Evolutionary conservation across 2,797 vertebrate genomes (phyloP), one percentile per base, ranked within the genome.

Genomic region (Hylomyscus alleni): DNA sequence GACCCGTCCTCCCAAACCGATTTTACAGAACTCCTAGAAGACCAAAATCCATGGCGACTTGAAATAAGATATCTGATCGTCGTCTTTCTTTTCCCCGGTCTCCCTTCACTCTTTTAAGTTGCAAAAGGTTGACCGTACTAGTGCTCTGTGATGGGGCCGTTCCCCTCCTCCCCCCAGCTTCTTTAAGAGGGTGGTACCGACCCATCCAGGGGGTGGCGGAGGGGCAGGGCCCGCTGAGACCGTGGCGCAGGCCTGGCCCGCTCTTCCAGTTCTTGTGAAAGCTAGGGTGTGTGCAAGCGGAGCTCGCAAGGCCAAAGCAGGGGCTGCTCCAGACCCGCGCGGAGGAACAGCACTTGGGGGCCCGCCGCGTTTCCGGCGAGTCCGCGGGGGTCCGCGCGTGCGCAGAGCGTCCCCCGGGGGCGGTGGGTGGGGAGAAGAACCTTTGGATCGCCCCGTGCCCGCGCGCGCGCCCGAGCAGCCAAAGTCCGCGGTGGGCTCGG

Each of bases 141-240:
- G 50, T 11, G 50, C 84, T 87, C 17, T 5, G 34, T 9, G 67
- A 54, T 7, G 50, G 50, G 14, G 67, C 65, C 54, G 17, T 22
- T 8, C n/a, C 56, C 50, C 52, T 58, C 58, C 65, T 37, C 44
- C 89, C 58, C 58, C 0, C 11, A 85, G 90, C 88, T 94, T 95
- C 96, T 97, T 97, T 96, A 97, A 98, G 95, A 96, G 93, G 95
- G 72, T 89, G 88, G 95, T 40, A 92, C 72, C 29, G 13, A 83
- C 84, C 60, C 75, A 31, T 10, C 17, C 50, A 15, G 31, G 62
- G 37, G 50, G 5, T 47, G 89, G 80, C 26, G 91, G 84, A 50
- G 76, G 7, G 50, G 78, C 62, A 54, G 62, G 77, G 72, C 77
- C 56, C 89, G 24, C 65, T 0, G n/a, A 75, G 15, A 14, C 31